Conservation (phyloP, 2,888 invertebrate genomes). For the Chironomus tentans region DNA sequence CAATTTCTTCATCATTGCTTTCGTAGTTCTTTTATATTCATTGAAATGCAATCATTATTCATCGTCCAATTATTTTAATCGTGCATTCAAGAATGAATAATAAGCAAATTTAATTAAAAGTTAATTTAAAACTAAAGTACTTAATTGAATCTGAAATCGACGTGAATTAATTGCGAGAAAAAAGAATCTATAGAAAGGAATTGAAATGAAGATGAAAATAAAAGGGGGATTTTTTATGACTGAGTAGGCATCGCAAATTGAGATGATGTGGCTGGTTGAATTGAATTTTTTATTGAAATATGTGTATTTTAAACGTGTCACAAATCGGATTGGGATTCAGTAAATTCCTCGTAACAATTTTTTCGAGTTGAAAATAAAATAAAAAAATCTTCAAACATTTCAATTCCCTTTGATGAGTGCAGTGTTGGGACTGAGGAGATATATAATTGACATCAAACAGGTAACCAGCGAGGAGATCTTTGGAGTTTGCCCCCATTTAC, state of each 20-base stretch:
- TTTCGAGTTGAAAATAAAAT: no score
- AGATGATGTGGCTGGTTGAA: neutral
- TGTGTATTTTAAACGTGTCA: neutral
- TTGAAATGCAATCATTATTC: neutral
- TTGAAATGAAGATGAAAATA: neutral
- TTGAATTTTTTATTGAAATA: neutral
- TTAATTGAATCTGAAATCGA: slow-evolving; percentile 1
- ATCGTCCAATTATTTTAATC: neutral
- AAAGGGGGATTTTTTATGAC: neutral
- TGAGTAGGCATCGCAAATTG: no score
- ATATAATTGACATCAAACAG: no score
- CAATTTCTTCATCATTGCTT: neutral
- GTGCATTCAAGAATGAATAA: neutral
- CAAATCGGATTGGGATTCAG: neutral
- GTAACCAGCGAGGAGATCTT: no score
- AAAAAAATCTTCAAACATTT: no score
- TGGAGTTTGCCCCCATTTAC: no score
- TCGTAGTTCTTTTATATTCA: neutral
- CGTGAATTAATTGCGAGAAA: neutral
- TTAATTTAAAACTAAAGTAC: neutral
- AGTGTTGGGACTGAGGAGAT: no score
- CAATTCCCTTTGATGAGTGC: neutral
- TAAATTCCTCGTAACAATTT: no score
- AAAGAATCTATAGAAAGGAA: neutral
- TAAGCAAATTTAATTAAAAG: neutral